Percentiles rank a stretch among this genome's conserved stretches.
These are phyloP conservation scores for Butorides virescens DNA, from an alignment of 2,113 vertebrate species.

Conservation along the genomic window DNA sequence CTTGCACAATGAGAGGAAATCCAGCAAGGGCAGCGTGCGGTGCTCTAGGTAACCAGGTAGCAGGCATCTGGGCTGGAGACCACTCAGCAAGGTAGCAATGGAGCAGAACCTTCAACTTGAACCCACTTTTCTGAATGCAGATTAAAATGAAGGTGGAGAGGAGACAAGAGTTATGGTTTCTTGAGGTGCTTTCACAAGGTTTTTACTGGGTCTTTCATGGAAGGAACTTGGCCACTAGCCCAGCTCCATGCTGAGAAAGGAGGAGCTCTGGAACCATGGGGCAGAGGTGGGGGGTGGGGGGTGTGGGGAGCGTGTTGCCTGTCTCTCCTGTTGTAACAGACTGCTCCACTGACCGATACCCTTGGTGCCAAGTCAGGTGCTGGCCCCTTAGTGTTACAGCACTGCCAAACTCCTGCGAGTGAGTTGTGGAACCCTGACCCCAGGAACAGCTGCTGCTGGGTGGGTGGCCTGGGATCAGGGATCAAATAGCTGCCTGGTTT, in stretches of 20 bases:
- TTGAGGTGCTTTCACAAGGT: neutral
- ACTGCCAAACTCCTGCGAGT: neutral
- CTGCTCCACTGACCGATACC: too few relatives aligned
- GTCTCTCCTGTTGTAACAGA: neutral
- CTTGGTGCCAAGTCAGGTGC: neutral
- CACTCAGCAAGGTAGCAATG: neutral
- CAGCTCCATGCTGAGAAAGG: neutral
- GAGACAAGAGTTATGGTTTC: neutral
- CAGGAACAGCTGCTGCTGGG: neutral
- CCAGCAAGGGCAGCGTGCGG: neutral
- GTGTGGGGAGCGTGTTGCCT: neutral
- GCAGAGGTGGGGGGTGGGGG: too few relatives aligned
- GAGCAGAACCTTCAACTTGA: neutral
- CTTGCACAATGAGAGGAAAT: too few relatives aligned
- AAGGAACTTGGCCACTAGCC: neutral
- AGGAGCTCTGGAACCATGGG: neutral
- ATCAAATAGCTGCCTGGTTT: neutral
- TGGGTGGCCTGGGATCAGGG: neutral
- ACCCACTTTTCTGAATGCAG: neutral
- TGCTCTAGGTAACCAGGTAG: too few relatives aligned
- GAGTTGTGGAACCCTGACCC: neutral
- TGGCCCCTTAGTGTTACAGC: neutral
- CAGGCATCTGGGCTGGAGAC: neutral
- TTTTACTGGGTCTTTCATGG: neutral
- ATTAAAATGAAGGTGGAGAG: neutral